These are phyloP conservation scores for Nebria brevicollis DNA, from an alignment of 2,888 invertebrate genomes.

Conservation along the genomic window DNA sequence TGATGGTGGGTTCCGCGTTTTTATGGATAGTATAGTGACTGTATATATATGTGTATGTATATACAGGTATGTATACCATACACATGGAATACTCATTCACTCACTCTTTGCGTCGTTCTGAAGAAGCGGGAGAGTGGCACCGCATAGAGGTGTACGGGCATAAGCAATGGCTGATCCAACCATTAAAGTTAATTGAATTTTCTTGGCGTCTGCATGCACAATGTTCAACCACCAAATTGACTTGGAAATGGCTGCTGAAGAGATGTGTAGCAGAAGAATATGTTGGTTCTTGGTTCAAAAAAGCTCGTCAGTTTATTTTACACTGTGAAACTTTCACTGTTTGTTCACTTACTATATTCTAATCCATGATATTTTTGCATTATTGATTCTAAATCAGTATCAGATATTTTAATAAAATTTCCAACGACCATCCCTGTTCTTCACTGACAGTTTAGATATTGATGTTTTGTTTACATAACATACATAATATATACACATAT, in stretches of 20 bases:
- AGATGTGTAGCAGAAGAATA: conserved; percentile 56
- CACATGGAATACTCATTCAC: neutral
- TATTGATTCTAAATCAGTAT: too few relatives aligned
- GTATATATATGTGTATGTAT: neutral
- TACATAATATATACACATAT: too few relatives aligned
- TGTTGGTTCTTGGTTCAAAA: conserved; percentile 51
- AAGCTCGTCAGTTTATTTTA: neutral
- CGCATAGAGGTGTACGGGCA: conserved; percentile 11
- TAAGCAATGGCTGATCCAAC: conserved; percentile 60
- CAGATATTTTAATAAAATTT: too few relatives aligned
- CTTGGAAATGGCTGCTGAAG: conserved; percentile 61
- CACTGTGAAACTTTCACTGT: conserved; percentile 53
- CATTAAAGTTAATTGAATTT: conserved; percentile 69
- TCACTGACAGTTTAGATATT: too few relatives aligned
- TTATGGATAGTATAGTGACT: conserved; percentile 46
- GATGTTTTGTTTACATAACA: too few relatives aligned
- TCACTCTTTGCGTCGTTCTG: neutral
- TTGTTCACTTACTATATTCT: conserved; percentile 1
- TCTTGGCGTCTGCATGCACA: conserved; percentile 62
- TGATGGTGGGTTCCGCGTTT: conserved; percentile 53
- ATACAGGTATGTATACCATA: neutral
- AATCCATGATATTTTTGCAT: neutral
- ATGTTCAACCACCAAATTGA: conserved; percentile 64
- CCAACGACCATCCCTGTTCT: too few relatives aligned
- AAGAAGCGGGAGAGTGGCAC: neutral